Conservation (phyloP, 2,113 vertebrate species). For the Furnarius figulus region DNA sequence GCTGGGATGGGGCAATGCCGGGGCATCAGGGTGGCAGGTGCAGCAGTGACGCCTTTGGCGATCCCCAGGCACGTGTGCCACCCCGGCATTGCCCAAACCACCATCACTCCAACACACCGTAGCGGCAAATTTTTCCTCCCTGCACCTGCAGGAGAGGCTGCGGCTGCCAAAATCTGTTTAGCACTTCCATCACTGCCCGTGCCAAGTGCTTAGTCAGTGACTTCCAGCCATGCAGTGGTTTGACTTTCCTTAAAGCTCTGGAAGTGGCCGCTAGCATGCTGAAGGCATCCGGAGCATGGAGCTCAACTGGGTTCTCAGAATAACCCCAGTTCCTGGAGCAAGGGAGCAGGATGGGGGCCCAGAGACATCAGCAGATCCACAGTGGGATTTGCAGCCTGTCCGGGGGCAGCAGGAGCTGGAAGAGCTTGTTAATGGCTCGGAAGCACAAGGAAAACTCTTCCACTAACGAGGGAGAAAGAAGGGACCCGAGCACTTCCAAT, state of each 20-base stretch:
- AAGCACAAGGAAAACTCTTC: neutral
- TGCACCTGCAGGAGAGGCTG: conserved; percentile 62
- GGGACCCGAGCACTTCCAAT: neutral
- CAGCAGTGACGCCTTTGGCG: fast-evolving
- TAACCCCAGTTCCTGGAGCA: neutral
- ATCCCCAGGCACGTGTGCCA: neutral
- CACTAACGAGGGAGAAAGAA: neutral
- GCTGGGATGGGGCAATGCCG: neutral
- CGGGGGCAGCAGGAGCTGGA: neutral
- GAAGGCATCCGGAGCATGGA: neutral
- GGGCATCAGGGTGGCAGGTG: fast-evolving
- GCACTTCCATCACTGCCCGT: conserved; percentile 10
- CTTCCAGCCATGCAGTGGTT: conserved; percentile 43
- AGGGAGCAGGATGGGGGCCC: neutral
- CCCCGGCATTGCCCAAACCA: neutral
- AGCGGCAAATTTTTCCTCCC: neutral
- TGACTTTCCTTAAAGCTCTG: conserved; percentile 47
- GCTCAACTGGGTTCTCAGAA: neutral
- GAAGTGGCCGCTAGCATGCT: neutral
- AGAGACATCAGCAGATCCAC: fast-evolving
- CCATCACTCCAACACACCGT: neutral
- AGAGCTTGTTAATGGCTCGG: neutral
- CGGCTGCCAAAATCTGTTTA: conserved; percentile 56
- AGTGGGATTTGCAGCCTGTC: neutral
- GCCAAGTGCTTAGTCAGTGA: conserved; percentile 68